phyloP scores from a whole-genome alignment of 2,113 vertebrate species.

The Zapornia atra region DNA sequence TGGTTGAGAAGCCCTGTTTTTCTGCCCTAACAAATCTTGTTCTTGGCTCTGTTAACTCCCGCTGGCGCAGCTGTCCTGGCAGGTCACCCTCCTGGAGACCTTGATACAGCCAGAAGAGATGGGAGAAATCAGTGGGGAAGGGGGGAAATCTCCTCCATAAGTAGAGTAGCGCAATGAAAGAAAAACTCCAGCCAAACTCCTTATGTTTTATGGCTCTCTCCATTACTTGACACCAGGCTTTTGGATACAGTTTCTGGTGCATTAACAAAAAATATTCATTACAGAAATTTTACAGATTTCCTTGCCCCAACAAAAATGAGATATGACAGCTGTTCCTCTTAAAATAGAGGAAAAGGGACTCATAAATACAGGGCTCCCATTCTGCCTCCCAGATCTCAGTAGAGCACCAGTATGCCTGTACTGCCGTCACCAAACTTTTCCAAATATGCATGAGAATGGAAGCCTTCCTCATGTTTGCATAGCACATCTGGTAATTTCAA shows the following conservation, averaged over 20 bases:
- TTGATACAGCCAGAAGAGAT: background rate
- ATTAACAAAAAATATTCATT: background rate
- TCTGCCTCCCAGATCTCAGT: background rate
- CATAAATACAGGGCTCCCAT: background rate
- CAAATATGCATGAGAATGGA: background rate
- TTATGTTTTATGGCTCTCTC: background rate
- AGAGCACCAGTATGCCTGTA: background rate
- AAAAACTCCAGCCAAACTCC: background rate
- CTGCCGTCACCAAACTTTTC: background rate
- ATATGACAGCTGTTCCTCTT: background rate
- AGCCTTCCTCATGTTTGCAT: background rate
- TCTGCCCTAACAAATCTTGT: background rate
- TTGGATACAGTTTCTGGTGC: background rate
- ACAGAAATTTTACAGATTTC: background rate
- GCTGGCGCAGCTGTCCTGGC: constrained; percentile 40
- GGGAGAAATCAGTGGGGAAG: background rate
- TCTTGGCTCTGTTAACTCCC: background rate
- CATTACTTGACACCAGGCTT: background rate
- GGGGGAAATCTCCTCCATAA: background rate
- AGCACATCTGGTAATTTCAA: background rate
- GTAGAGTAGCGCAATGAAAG: background rate
- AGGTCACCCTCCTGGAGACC: background rate
- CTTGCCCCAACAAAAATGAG: background rate
- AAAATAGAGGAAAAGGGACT: background rate
- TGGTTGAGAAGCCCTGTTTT: background rate